phyloP scores from a whole-genome alignment of 1,140 invertebrate species.

The Euura lappo region DNA sequence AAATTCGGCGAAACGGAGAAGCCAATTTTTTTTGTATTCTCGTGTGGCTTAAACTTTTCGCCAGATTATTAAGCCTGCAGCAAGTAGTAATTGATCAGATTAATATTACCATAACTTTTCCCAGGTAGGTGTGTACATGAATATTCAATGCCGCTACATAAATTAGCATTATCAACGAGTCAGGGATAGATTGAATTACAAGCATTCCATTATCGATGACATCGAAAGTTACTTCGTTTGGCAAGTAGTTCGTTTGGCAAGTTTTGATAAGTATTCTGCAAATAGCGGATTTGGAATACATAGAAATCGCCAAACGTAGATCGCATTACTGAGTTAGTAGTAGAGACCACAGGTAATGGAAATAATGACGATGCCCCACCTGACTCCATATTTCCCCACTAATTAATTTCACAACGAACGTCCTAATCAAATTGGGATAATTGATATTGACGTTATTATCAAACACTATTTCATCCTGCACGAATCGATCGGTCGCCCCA shows the following conservation, averaged over 20 bases:
- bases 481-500: background rate
- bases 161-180: background rate
- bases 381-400: conserved; percentile 23
- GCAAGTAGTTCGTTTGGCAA: background rate
- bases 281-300: no score
- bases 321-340: no score
- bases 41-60: no score
- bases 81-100: no score
- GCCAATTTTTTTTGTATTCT: no score
- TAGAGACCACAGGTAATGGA: conserved; percentile 15
- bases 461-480: conserved; percentile 17
- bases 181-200: conserved; percentile 8
- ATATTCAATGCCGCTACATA: no score
- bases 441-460: conserved; percentile 17
- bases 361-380: conserved; percentile 29
- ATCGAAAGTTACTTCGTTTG: background rate
- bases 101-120: no score
- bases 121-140: no score
- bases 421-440: conserved; percentile 8
- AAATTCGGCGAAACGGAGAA: no score
- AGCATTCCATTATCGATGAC: conserved; percentile 1
- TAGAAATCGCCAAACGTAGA: no score
- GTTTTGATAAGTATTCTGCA: background rate
- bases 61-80: no score
- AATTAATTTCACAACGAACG: conserved; percentile 31